Percentiles rank a stretch among this genome's conserved stretches.
Conservation (phyloP, 2,797 vertebrate genomes). For the Pangasius djambal region DNA sequence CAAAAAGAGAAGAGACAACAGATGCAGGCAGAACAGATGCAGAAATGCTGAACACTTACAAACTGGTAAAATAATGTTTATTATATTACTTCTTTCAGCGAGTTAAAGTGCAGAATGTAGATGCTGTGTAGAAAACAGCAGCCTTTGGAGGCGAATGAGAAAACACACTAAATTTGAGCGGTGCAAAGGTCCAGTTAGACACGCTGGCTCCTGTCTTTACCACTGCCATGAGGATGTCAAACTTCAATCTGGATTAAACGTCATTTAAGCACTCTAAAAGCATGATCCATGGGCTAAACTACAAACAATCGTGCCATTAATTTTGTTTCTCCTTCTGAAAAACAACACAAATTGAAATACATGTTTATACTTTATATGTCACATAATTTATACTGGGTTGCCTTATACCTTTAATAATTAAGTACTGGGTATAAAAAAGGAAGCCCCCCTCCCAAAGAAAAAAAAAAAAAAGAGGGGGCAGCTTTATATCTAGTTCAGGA, state of each 20-base stretch:
- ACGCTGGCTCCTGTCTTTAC: background rate
- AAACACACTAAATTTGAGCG: background rate
- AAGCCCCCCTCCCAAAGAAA: background rate
- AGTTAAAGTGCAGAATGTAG: constrained; percentile 46
- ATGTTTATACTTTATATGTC: background rate
- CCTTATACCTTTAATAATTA: constrained; percentile 18
- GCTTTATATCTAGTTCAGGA: background rate
- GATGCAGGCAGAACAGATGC: background rate
- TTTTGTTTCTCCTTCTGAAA: background rate
- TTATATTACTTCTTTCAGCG: constrained; percentile 36
- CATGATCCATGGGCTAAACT: background rate
- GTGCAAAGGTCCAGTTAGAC: background rate
- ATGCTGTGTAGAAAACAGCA: constrained; percentile 38
- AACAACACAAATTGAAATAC: background rate
- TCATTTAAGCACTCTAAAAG: background rate
- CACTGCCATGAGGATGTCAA: background rate
- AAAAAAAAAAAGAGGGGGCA: background rate
- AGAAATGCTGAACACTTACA: background rate
- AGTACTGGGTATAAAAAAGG: background rate
- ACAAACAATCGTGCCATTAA: background rate
- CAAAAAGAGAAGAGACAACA: background rate
- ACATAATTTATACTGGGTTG: background rate
- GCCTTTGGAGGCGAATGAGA: constrained; percentile 28
- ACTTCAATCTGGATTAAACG: background rate
- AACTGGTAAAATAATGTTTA: constrained; percentile 50